These are phyloP conservation scores for Rotaria sp. DNA, from an alignment of 2,888 invertebrate species.

Conservation along the genomic window DNA sequence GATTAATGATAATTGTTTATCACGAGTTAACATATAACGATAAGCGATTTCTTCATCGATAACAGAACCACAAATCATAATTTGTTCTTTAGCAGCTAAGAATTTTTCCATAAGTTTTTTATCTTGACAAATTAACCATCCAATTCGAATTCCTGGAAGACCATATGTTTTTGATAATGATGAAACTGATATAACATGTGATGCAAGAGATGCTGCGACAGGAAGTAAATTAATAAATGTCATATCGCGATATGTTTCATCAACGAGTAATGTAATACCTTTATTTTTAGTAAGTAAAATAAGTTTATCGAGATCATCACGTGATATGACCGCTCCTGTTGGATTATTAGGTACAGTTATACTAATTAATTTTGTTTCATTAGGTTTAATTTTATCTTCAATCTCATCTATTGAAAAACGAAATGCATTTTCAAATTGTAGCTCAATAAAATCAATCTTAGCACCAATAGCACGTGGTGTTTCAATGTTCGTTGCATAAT, in stretches of 20 bases:
- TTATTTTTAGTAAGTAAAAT: neutral
- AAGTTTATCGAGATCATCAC: neutral
- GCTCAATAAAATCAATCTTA: neutral
- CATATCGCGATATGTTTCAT: constrained; percentile 12
- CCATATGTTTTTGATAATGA: neutral
- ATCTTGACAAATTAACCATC: neutral
- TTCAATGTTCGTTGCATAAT: neutral
- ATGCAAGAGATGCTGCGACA: neutral
- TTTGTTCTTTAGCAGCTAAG: constrained; percentile 12
- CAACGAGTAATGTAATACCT: neutral
- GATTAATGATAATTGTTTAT: neutral
- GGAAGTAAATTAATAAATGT: neutral
- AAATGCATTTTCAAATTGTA: neutral
- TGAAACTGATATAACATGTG: constrained; percentile 8
- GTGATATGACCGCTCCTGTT: neutral
- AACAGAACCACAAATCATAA: constrained; percentile 4
- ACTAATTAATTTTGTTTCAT: neutral
- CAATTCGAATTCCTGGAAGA: neutral
- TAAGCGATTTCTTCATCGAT: constrained; percentile 7
- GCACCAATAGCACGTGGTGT: constrained; percentile 6
- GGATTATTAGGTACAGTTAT: neutral
- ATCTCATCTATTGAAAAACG: neutral
- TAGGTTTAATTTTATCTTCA: neutral
- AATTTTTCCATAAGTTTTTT: neutral
- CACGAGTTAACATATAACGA: neutral